These are phyloP conservation scores for Euleptes europaea DNA, from an alignment of 2,113 vertebrate species.

Conservation along the genomic window DNA sequence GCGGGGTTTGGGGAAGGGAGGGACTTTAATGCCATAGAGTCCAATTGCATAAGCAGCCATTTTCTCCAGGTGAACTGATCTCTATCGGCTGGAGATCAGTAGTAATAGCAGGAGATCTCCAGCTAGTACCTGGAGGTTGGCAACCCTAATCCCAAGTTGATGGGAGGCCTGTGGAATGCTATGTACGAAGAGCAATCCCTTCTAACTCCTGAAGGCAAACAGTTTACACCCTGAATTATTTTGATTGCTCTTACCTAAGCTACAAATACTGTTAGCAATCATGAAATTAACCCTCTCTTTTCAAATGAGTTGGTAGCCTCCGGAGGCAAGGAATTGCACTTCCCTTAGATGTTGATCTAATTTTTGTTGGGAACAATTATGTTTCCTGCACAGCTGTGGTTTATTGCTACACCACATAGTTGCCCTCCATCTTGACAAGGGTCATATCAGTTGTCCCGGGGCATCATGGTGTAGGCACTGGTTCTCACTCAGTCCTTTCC, in stretches of 20 bases:
- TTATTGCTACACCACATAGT: conserved; percentile 19
- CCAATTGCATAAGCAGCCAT: no score
- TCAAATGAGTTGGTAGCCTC: conserved; percentile 36
- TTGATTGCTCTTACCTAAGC: conserved; percentile 67
- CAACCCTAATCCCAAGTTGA: not conserved
- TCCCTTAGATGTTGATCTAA: not conserved
- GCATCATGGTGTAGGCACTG: not conserved
- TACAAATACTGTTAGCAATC: conserved; percentile 31
- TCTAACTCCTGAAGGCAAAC: conserved; percentile 62
- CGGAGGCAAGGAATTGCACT: not conserved
- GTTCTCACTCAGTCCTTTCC: no score
- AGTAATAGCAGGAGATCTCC: no score
- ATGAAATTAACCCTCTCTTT: conserved; percentile 34
- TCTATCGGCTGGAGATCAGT: no score
- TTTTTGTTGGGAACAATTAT: conserved; percentile 16
- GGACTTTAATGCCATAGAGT: no score
- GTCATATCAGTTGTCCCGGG: not conserved
- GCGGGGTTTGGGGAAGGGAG: no score
- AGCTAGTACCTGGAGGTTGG: no score
- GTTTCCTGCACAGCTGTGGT: conserved; percentile 44
- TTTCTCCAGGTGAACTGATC: no score
- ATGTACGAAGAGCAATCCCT: conserved; percentile 43
- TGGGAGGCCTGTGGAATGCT: conserved; percentile 32
- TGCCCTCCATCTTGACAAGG: not conserved
- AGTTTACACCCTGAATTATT: conserved; percentile 62